phyloP scores from a whole-genome alignment of 1,140 invertebrate genomes.

The Neodiprion fabricii region DNA sequence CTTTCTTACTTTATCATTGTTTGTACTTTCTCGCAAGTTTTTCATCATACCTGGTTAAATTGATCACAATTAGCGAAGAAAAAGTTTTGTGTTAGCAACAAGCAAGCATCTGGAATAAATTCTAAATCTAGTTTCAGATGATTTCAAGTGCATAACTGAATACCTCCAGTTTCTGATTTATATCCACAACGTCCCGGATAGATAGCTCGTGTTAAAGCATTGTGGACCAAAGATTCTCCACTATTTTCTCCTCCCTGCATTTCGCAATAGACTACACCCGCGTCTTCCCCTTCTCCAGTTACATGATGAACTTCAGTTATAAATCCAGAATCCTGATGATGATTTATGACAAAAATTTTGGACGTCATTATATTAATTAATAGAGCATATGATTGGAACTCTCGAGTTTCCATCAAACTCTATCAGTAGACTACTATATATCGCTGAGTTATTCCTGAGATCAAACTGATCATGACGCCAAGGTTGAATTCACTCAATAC shows the following conservation, averaged over 20 bases:
- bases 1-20: constrained; percentile 79
- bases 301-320: constrained; percentile 93
- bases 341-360: constrained; percentile 19
- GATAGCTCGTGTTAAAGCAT: constrained; percentile 70
- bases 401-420: too few species aligned
- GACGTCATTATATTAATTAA: constrained; percentile 15
- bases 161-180: constrained; percentile 83
- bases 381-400: not conserved
- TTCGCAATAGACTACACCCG: constrained; percentile 93
- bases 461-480: too few species aligned
- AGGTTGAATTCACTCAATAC: too few species aligned
- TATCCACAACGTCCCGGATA: constrained; percentile 86
- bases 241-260: constrained; percentile 88
- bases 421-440: too few species aligned
- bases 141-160: constrained; percentile 35
- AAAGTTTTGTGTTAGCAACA: too few species aligned
- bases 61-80: not conserved
- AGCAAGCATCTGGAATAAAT: too few species aligned
- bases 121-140: too few species aligned
- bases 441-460: too few species aligned
- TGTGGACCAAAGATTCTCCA: constrained; percentile 72
- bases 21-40: constrained; percentile 83
- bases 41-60: constrained; percentile 63
- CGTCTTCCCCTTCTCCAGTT: constrained; percentile 85
- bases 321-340: constrained; percentile 75